These are phyloP conservation scores for Pangasianodon hypophthalmus DNA, from an alignment of 2,113 vertebrate species.

Conservation along the genomic window DNA sequence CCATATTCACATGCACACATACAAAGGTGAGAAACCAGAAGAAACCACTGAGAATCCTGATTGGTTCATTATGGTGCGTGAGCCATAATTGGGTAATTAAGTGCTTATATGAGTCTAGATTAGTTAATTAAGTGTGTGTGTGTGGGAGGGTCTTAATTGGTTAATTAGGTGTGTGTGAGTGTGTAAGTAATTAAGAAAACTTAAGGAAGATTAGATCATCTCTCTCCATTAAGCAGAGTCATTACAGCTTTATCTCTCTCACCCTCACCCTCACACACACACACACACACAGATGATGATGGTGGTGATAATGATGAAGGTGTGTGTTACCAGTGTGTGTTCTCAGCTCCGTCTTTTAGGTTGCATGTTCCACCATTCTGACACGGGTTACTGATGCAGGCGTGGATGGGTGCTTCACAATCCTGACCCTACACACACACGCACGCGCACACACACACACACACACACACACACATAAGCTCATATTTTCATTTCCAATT, in stretches of 20 bases:
- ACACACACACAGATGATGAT: background rate
- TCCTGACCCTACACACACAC: slow-evolving; percentile 83
- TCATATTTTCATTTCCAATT: background rate
- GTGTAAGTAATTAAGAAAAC: slow-evolving; percentile 19
- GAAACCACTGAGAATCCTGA: background rate
- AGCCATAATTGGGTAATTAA: slow-evolving; percentile 39
- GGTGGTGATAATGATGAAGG: background rate
- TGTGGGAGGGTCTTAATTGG: background rate
- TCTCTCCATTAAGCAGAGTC: slow-evolving; percentile 29
- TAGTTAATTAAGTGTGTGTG: too few species aligned
- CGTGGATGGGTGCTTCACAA: slow-evolving; percentile 91
- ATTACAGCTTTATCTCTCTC: background rate
- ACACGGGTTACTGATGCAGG: slow-evolving; percentile 92
- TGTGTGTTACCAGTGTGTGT: slow-evolving; percentile 87
- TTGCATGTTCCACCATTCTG: slow-evolving; percentile 90
- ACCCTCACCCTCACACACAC: background rate
- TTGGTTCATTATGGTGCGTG: background rate
- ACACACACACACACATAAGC: background rate
- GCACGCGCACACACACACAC: slow-evolving; percentile 18
- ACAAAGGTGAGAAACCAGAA: background rate
- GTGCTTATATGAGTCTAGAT: slow-evolving; percentile 2
- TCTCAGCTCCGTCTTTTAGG: slow-evolving; percentile 91
- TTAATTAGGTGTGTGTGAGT: background rate
- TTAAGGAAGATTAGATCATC: slow-evolving; percentile 37
- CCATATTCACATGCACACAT: background rate